Evolutionary conservation across 2,888 invertebrate genomes (phyloP).

Genomic region (Autographa pulchrina): DNA sequence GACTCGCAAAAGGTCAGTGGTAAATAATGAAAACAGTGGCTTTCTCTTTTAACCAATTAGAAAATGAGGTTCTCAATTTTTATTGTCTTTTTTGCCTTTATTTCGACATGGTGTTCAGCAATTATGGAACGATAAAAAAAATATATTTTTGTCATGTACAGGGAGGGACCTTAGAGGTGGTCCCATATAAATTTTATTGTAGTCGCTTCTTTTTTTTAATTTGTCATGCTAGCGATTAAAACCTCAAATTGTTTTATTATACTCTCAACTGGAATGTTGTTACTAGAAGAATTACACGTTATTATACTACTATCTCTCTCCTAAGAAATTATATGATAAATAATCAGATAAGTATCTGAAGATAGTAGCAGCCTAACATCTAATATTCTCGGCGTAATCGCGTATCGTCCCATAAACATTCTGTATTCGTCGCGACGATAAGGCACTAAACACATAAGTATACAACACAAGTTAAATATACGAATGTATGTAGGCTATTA

Average conservation of each 20-base stretch:
- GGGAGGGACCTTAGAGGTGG: too few relatives aligned
- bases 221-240: background rate
- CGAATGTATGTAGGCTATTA: too few relatives aligned
- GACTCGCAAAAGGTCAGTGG: background rate
- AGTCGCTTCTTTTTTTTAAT: too few relatives aligned
- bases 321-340: background rate
- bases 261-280: background rate
- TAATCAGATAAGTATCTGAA: background rate
- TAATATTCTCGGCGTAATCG: conserved; percentile 6
- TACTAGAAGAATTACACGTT: too few relatives aligned
- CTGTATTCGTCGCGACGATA: background rate
- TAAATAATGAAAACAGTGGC: background rate
- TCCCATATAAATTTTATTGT: too few relatives aligned
- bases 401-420: conserved; percentile 1
- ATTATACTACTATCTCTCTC: background rate
- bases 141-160: too few relatives aligned
- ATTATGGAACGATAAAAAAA: too few relatives aligned
- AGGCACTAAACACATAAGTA: too few relatives aligned
- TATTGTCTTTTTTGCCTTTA: too few relatives aligned
- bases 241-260: background rate
- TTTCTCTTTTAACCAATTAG: background rate
- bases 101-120: too few relatives aligned
- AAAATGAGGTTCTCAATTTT: too few relatives aligned
- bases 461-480: background rate
- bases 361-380: background rate